Evolutionary conservation across 2,888 invertebrate species (phyloP), one percentile per base, ranked within the genome.

Genomic region (Tiliacea aurago): DNA sequence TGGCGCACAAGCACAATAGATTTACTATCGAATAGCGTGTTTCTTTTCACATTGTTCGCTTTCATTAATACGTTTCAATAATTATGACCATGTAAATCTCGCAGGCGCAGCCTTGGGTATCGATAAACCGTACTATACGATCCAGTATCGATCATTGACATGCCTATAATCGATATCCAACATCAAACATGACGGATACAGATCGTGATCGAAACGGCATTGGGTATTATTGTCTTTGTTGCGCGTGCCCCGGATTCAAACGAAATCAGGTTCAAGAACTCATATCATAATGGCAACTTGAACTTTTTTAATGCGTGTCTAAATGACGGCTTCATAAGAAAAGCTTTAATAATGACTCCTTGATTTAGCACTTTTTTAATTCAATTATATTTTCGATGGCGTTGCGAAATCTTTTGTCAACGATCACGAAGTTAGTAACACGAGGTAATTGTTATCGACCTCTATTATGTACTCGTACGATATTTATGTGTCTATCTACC

Each of bases 231-330:
- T 95, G 93, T 94, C 93, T 94, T 90, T 92, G 90, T 89, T 89
- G 86, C 88, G 83, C 89, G 87, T 91, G 95, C 91, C 91, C 94
- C 93, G 95, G 93, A 95, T 95, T 93, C 89, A 82, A 88, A 84
- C 88, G 89, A 92, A 93, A 93, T 93, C 93, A 90, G 91, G 93
- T 93, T 93, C 94, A 95, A 95, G 93, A 92, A 87, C 93, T 91
- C 70, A 83, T 70, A 81, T 78, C 76, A 87, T 86, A 87, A 86
- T 84, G 73, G 84, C 73, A 73, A 83, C 70, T 77, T 83, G 72
- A 81, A 76, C 71, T 85, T 83, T 88, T 88, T 75, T 80, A 74
- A 80, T 59, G 82, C 88, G 76, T 87, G 65, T 69, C 82, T 81
- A 86, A 86, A 87, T 64, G 78, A 81, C 76, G 68, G 81, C 62